Base-by-base conservation (phyloP, 2,113 vertebrate genomes). In the Planiliza haematocheilus region DNA sequence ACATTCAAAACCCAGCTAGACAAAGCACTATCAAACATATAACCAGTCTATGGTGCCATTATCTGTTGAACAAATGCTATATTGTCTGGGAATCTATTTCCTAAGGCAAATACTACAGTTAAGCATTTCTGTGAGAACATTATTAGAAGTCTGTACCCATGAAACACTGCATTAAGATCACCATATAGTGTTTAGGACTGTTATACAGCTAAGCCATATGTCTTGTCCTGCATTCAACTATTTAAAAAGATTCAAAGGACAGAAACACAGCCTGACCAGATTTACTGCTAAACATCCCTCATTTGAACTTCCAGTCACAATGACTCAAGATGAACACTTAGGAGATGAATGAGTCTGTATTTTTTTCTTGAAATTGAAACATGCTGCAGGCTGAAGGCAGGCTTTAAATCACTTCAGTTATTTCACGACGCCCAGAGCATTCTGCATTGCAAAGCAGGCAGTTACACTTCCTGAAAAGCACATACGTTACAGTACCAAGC, bases 401-500 rank as follows among this genome's bases (percentile, higher is more conserved):
- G 58, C 61, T 76, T 87, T 42, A 74, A 83, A 82, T 74, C 46
- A 46, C 59, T 39, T 77, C 59, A 13, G 12, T 60, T 76, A 51
- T 55, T 70, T 79, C 9, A 46, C 46, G 52, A 56, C 10, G 37
- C 46, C 71, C 12, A 6, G 2, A 53, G 60, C 16, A 2, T 55
- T 46, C 59, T 38, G 46, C 38, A 17, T 46, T 70, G 30, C 30
- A 60, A 72, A 81, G 45, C 21, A 58, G 11, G 51, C 64, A 20
- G 20, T 13, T 39, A 41, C 8, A 24, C 6, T n/a, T 60, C 13
- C 30, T 24, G 17, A 48, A 24, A 21, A n/a, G 39, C 1, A 14
- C 24, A 58, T 18, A 49, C 21, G 21, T 66, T 17, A 48, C 39
- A 51, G 18, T 42, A 18, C 11, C 7, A 36, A 18, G 39, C 8